Conservation (phyloP, 2,113 vertebrate species). For the Scartelaos histophorus region DNA sequence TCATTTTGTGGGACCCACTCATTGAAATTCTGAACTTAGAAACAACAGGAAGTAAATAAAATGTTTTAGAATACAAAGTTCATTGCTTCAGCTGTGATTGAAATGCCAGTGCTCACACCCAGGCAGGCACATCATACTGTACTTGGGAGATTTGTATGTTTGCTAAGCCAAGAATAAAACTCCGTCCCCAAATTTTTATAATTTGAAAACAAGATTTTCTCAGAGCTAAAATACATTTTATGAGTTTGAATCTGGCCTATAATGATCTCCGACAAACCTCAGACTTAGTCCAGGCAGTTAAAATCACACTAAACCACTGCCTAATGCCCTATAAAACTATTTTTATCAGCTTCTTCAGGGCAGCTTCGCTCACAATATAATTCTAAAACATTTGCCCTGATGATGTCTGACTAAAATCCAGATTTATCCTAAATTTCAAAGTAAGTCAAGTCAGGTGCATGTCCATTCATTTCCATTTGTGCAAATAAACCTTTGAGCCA, state of each 20-base stretch:
- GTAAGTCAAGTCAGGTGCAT: not conserved
- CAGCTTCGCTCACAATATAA: not conserved
- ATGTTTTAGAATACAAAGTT: not conserved
- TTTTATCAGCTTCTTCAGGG: not conserved
- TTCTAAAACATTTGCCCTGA: not conserved
- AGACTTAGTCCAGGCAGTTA: conserved; percentile 2
- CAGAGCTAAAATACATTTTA: not conserved
- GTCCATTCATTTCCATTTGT: not conserved
- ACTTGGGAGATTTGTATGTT: not conserved
- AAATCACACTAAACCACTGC: not conserved
- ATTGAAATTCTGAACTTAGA: not conserved
- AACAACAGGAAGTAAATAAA: not conserved
- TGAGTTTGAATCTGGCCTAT: conserved; percentile 4
- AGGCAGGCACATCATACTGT: not conserved
- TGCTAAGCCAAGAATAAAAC: too few relatives aligned
- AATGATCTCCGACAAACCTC: conserved; percentile 4
- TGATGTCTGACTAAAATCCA: too few relatives aligned
- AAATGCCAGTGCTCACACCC: not conserved
- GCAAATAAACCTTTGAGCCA: not conserved
- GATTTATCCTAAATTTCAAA: not conserved
- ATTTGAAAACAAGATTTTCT: not conserved
- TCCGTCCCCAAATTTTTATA: not conserved
- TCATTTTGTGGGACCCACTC: too few relatives aligned
- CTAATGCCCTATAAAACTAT: conserved; percentile 1
- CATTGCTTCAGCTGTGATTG: not conserved